A percentile compares a stretch with the other conserved stretches of the same genome.
Conservation (phyloP, 1,140 invertebrate genomes). For the Cydia splendana region DNA sequence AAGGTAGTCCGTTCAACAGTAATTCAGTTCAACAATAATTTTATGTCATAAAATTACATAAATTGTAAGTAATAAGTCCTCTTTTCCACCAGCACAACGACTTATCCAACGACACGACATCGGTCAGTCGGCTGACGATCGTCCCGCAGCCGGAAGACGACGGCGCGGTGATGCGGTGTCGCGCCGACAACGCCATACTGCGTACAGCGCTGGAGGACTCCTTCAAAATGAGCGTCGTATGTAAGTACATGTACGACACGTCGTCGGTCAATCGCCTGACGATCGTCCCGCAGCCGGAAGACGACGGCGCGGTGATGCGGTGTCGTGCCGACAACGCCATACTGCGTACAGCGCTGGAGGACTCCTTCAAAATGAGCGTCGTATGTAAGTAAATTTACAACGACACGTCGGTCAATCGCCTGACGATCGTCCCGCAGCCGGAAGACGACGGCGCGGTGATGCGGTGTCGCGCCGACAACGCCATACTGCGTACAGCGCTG, state of each 20-base stretch:
- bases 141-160: constrained; percentile 91
- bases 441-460: constrained; percentile 91
- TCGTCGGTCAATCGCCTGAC: constrained; percentile 82
- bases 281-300: constrained; percentile 90
- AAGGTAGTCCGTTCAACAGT: too few relatives aligned
- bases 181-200: constrained; percentile 90
- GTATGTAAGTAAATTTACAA: constrained; percentile 88
- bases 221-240: constrained; percentile 83
- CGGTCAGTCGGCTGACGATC: constrained; percentile 89
- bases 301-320: constrained; percentile 89
- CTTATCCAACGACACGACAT: constrained; percentile 81
- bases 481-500: constrained; percentile 84
- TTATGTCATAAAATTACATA: background rate
- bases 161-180: constrained; percentile 88
- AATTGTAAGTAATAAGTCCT: background rate
- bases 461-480: constrained; percentile 92
- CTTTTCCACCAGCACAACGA: constrained; percentile 63
- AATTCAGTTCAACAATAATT: too few relatives aligned
- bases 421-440: constrained; percentile 89
- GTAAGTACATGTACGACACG: constrained; percentile 83
- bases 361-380: too few relatives aligned
- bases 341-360: constrained; percentile 86
- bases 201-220: constrained; percentile 87
- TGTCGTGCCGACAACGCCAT: constrained; percentile 92
- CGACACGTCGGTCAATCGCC: constrained; percentile 86